Evolutionary conservation across 2,888 invertebrate species (phyloP).

Genomic region (Conus canariensis): DNA sequence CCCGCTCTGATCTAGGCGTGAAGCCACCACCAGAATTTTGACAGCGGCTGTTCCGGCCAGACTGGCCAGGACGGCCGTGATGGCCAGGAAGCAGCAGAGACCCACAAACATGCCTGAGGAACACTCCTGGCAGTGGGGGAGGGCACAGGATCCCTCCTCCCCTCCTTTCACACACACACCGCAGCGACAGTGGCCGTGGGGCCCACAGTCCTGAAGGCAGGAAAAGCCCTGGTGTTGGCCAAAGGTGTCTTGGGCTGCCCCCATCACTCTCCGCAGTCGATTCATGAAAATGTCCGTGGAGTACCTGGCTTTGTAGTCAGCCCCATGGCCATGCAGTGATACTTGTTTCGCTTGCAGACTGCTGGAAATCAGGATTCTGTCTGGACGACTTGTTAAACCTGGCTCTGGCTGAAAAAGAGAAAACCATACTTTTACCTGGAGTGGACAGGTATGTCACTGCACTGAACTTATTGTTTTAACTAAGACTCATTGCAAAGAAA

Average conservation of each 20-base stretch:
- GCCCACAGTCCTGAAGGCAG: conserved; percentile 74
- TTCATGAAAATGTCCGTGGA: conserved; percentile 58
- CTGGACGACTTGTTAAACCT: conserved; percentile 72
- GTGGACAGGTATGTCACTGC: too few relatives aligned
- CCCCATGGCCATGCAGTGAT: conserved; percentile 57
- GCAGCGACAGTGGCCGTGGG: conserved; percentile 73
- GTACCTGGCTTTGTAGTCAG: conserved; percentile 59
- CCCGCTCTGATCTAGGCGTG: conserved; percentile 56
- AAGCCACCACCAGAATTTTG: conserved; percentile 61
- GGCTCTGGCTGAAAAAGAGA: conserved; percentile 66
- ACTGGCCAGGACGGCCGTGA: conserved; percentile 51
- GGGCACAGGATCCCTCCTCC: conserved; percentile 53
- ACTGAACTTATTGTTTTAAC: too few relatives aligned
- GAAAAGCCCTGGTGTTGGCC: conserved; percentile 64
- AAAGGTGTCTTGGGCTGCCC: conserved; percentile 56
- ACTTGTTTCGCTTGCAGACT: conserved; percentile 52
- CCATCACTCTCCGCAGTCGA: conserved; percentile 59
- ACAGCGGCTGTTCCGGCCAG: conserved; percentile 63
- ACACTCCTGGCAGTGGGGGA: conserved; percentile 70
- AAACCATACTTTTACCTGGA: not conserved
- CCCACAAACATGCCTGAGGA: conserved; percentile 50
- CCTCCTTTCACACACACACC: conserved; percentile 70
- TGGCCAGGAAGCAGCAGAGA: conserved; percentile 50
- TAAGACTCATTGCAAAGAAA: too few relatives aligned
- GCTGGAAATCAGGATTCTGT: conserved; percentile 66